Evolutionary conservation across 2,113 vertebrate genomes (phyloP).

Genomic region (Hymenochirus boettgeri): DNA sequence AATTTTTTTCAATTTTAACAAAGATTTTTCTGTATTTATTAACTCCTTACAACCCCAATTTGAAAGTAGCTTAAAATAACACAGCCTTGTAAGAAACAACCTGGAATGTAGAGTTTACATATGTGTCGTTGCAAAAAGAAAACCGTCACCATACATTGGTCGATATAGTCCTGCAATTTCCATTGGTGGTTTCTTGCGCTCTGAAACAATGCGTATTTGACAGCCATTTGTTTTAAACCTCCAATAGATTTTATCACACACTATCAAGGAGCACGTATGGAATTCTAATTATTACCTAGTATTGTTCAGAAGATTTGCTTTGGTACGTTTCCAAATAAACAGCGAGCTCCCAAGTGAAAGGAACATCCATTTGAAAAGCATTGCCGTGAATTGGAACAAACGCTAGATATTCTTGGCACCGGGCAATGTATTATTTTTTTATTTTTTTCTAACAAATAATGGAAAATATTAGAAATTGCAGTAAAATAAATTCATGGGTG

Average conservation of each 20-base stretch:
- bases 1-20: too few species aligned
- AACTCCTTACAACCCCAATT: too few species aligned
- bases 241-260: slow-evolving; percentile 40
- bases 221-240: slow-evolving; percentile 44
- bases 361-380: slow-evolving; percentile 58
- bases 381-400: slow-evolving; percentile 61
- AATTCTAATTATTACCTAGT: slow-evolving; percentile 58
- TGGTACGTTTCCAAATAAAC: slow-evolving; percentile 58
- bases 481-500: slow-evolving; percentile 73
- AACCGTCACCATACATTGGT: slow-evolving; percentile 11
- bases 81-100: too few species aligned
- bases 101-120: slow-evolving; percentile 12
- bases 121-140: neutral
- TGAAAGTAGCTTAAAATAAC: too few species aligned
- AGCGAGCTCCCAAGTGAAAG: slow-evolving; percentile 62
- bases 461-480: slow-evolving; percentile 77
- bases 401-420: slow-evolving; percentile 61
- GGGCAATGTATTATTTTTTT: slow-evolving; percentile 52
- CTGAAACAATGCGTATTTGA: slow-evolving; percentile 52
- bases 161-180: slow-evolving; percentile 42
- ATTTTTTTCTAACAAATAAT: slow-evolving; percentile 72
- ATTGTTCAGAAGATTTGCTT: slow-evolving; percentile 64
- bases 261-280: slow-evolving; percentile 49
- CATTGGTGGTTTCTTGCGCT: slow-evolving; percentile 48
- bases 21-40: too few species aligned